Percentiles rank a stretch among this genome's conserved stretches.
phyloP scores from a whole-genome alignment of 2,797 vertebrate genomes.

The Alcedo quadribrachys region DNA sequence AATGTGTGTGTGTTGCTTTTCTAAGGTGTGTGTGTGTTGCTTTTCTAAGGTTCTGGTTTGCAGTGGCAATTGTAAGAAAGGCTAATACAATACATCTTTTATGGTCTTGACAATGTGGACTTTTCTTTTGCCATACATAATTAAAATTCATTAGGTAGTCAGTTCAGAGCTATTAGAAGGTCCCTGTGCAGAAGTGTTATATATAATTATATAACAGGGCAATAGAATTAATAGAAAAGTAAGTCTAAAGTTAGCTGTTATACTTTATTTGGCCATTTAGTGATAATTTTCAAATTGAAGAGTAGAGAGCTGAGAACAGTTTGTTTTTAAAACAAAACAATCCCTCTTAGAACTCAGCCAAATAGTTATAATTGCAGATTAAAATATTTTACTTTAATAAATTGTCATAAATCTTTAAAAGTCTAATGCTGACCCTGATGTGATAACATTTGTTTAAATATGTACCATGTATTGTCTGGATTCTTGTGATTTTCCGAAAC shows the following conservation, averaged over 20 bases:
- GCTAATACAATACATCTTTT: not conserved
- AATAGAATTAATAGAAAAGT: slow-evolving; percentile 33
- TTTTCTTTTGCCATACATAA: not conserved
- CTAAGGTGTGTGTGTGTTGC: not conserved
- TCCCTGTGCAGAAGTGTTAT: not conserved
- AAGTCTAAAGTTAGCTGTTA: not conserved
- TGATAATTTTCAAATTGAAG: not conserved
- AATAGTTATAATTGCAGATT: not conserved
- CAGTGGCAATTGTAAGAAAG: not conserved
- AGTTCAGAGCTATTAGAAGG: not conserved
- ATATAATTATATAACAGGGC: not conserved
- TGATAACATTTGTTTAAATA: not conserved
- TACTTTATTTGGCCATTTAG: slow-evolving; percentile 17
- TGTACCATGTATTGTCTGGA: not conserved
- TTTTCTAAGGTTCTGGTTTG: not conserved
- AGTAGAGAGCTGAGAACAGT: not conserved
- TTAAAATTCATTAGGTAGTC: slow-evolving; percentile 40
- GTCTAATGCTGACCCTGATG: not conserved
- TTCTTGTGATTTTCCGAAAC: not conserved
- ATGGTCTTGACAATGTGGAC: not conserved
- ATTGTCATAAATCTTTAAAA: not conserved
- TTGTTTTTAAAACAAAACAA: not conserved
- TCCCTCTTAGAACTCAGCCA: not conserved
- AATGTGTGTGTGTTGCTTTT: not conserved
- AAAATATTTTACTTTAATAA: not conserved